Evolutionary conservation across 2,888 invertebrate species (phyloP).

Genomic region (Ellobium chinense): DNA sequence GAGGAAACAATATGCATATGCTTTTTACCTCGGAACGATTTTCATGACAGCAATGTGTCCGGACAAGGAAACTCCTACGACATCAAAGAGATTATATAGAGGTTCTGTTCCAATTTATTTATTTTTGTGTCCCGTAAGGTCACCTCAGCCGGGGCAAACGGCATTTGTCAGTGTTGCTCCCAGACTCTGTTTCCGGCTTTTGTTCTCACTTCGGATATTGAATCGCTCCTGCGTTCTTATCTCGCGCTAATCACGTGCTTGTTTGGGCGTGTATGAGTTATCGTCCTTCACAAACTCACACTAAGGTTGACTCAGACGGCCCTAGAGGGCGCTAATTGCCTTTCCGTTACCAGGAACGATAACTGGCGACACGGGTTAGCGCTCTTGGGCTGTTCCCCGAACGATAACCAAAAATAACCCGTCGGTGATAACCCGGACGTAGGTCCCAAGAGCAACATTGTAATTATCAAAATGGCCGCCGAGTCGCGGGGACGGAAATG

Average conservation of each 20-base stretch:
- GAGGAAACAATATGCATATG: too few relatives aligned
- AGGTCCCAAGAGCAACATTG: slow-evolving; percentile 37
- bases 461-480: slow-evolving; percentile 40
- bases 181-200: too few relatives aligned
- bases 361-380: slow-evolving; percentile 29
- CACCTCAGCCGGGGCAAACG: too few relatives aligned
- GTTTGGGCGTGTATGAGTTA: slow-evolving; percentile 24
- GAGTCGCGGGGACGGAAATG: neutral
- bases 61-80: too few relatives aligned
- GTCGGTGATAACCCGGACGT: slow-evolving; percentile 33
- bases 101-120: too few relatives aligned
- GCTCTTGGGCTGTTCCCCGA: slow-evolving; percentile 19
- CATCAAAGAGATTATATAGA: too few relatives aligned
- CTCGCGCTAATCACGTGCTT: slow-evolving; percentile 11
- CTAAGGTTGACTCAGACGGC: slow-evolving; percentile 41
- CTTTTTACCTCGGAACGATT: too few relatives aligned
- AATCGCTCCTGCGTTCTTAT: neutral
- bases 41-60: too few relatives aligned
- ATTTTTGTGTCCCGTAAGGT: too few relatives aligned
- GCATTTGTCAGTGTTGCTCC: too few relatives aligned
- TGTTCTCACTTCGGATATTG: slow-evolving; percentile 1
- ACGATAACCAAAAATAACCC: slow-evolving; percentile 30
- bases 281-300: slow-evolving; percentile 39
- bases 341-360: slow-evolving; percentile 35
- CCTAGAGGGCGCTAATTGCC: slow-evolving; percentile 33